These are phyloP conservation scores for Morone saxatilis DNA, from an alignment of 2,113 vertebrate genomes.

Conservation along the genomic window DNA sequence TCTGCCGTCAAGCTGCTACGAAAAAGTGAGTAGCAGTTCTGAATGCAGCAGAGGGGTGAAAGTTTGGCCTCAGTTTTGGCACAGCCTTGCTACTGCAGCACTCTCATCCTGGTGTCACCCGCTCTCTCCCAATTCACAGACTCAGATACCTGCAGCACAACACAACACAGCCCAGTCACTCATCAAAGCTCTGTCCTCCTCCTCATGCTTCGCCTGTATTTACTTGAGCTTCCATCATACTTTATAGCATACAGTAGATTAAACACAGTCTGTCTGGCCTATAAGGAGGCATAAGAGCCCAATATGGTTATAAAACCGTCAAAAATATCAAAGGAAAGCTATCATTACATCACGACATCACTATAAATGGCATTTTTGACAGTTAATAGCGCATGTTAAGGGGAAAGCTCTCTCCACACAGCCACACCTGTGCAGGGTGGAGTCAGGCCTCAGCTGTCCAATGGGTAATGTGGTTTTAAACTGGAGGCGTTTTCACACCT, in stretches of 20 bases:
- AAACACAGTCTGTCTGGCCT: background rate
- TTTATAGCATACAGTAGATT: background rate
- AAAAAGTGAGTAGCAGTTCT: constrained; percentile 57
- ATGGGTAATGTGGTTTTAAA: background rate
- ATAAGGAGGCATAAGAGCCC: background rate
- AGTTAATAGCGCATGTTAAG: background rate
- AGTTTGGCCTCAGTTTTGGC: constrained; percentile 63
- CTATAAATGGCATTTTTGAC: background rate
- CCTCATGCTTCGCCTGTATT: background rate
- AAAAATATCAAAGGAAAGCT: background rate
- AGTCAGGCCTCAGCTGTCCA: constrained; percentile 37
- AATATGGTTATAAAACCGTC: background rate
- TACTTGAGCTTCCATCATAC: background rate
- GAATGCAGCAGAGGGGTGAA: constrained; percentile 77
- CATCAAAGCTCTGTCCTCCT: background rate
- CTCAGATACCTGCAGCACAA: constrained; percentile 64
- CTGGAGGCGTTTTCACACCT: constrained; percentile 29
- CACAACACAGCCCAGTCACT: constrained; percentile 16
- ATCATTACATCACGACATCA: background rate
- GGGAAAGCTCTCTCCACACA: background rate
- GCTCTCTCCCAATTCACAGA: constrained; percentile 30
- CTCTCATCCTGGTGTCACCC: constrained; percentile 67
- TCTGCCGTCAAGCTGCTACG: constrained; percentile 53
- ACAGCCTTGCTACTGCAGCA: constrained; percentile 21
- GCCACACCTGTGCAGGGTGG: constrained; percentile 46